These are phyloP conservation scores for Pelmatolapia mariae DNA, from an alignment of 2,113 vertebrate genomes.

Conservation along the genomic window DNA sequence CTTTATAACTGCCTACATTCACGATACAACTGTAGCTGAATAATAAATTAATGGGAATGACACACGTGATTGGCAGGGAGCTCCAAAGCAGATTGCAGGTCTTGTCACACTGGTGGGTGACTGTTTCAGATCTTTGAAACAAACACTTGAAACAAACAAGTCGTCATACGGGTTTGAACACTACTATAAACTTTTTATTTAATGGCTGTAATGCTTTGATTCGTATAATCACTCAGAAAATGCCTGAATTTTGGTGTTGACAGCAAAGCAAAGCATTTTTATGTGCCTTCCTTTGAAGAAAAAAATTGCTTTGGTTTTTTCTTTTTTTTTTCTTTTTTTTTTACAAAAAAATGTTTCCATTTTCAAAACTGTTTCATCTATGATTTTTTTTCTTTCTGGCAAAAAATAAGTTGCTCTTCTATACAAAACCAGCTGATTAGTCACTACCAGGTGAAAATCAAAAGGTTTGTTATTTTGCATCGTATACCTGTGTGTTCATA, in stretches of 20 bases:
- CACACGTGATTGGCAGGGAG: background rate
- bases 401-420: background rate
- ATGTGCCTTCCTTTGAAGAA: background rate
- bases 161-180: background rate
- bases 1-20: background rate
- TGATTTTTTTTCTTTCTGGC: background rate
- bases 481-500: background rate
- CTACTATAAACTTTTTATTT: background rate
- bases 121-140: background rate
- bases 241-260: background rate
- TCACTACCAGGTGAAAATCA: background rate
- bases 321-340: too few species aligned
- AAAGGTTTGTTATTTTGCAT: background rate
- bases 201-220: background rate
- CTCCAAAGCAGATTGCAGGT: background rate
- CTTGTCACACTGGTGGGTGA: background rate
- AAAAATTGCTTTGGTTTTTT: background rate
- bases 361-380: background rate
- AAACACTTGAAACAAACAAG: background rate
- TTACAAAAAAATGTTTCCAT: background rate
- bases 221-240: background rate
- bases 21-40: background rate
- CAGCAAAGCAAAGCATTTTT: background rate
- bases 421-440: background rate
- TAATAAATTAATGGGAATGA: background rate